Base-by-base conservation (phyloP, 2,888 invertebrate genomes). In the Agapostemon virescens region DNA sequence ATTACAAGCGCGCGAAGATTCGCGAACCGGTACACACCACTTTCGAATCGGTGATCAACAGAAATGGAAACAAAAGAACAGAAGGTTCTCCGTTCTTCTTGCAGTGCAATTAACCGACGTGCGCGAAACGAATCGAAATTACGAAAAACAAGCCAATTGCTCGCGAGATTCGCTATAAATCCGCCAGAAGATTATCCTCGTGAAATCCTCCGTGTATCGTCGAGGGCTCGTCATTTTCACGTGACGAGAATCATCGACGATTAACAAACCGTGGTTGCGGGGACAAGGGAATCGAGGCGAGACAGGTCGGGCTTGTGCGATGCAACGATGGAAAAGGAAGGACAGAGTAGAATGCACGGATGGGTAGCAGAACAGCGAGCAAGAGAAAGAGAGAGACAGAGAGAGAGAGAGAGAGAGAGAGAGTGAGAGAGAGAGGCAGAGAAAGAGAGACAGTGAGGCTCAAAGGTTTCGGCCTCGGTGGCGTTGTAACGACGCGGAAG, bases 401-500 rank as follows among this genome's bases (percentile, higher is more conserved):
- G 58, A 58, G 11, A 20, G 26, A 33, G 38, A n/a, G 7, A 0
- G 7, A 26, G 17, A 7, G 40, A 38, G 38, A 38, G 9, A 45
- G 4, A 45, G 4, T 5, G 45, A 45, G 45, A 45, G 17, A 36
- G 52, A 30, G 36, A 49, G 2, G 20, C 23, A 49, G 26, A n/a
- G 55, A 42, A 4, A n/a, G 17, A 42, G 42, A 64, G 30, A 63
- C 30, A 42, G 42, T 69, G 45, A 63, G 73, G 70, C 73, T 79
- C 79, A 79, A 82, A 84, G 79, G 74, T 80, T 83, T 73, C 77
- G 71, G 52, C 77, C 61, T 73, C 75, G 69, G 67, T 69, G 69
- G 69, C 72, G 72, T 74, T 80, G 77, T 77, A 84, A 84, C 83
- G 83, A 77, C 72, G 77, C 75, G 80, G 74, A 83, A 83, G 75